Percentiles rank a stretch among this genome's conserved stretches.
Evolutionary conservation across 2,888 invertebrate genomes (phyloP).

Genomic region (Hypselothyrea guttata): DNA sequence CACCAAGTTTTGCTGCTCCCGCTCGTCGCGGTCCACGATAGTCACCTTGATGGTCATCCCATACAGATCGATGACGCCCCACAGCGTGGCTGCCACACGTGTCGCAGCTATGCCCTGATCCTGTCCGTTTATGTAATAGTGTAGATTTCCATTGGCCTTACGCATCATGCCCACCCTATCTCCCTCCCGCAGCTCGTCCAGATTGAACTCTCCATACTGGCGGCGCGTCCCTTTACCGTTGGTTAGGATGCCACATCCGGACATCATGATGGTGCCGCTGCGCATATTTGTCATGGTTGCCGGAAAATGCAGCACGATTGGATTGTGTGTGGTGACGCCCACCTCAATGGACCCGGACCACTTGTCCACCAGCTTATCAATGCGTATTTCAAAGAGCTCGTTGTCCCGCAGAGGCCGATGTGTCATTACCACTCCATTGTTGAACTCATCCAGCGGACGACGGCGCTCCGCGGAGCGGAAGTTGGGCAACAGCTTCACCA

Average conservation of each 20-base stretch:
- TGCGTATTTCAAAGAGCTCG: constrained; percentile 96
- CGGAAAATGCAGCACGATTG: constrained; percentile 93
- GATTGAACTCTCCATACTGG: constrained; percentile 96
- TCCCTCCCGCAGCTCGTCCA: constrained; percentile 95
- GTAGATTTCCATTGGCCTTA: constrained; percentile 91
- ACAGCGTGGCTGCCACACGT: constrained; percentile 90
- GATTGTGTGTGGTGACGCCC: constrained; percentile 96
- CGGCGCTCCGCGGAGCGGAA: constrained; percentile 93
- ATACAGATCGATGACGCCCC: constrained; percentile 97
- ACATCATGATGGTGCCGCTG: constrained; percentile 96
- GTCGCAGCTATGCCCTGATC: constrained; percentile 96
- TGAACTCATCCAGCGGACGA: constrained; percentile 95
- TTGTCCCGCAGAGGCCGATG: constrained; percentile 92
- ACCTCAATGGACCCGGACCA: constrained; percentile 91
- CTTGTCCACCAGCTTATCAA: constrained; percentile 95
- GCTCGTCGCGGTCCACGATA: constrained; percentile 91
- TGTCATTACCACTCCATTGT: constrained; percentile 98
- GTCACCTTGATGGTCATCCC: constrained; percentile 96
- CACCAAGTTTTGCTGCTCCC: constrained; percentile 89
- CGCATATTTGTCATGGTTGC: constrained; percentile 99
- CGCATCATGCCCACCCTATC: constrained; percentile 96
- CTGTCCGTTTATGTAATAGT: constrained; percentile 95
- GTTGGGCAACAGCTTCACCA: constrained; percentile 92
- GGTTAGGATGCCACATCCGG: constrained; percentile 97
- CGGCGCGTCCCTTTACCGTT: constrained; percentile 96